Evolutionary conservation across 2,888 invertebrate genomes (phyloP), one percentile per base, ranked within the genome.

Genomic region (Acanthosepion lycidas): DNA sequence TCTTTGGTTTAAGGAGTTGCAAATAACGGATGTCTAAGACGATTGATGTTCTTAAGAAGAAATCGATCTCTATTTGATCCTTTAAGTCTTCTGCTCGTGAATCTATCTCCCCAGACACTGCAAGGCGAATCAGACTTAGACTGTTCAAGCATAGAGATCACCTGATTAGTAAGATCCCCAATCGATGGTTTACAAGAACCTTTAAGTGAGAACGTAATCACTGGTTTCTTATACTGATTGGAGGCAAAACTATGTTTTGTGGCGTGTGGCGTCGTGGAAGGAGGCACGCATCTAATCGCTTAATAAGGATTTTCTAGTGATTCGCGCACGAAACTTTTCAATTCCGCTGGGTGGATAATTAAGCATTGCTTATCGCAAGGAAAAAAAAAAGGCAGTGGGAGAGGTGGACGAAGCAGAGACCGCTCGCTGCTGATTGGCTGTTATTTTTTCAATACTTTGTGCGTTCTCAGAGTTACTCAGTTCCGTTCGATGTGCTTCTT

Each of bases 101-200:
- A 78, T 33, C 33, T 78, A 33, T n/a, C 78, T 78, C 78, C 78
- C n/a, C n/a, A 33, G 78, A 78, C n/a, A 4, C 78, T 15, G 78
- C 78, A 78, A n/a, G n/a, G 15, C 78, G 1, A n/a, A n/a, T 33
- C n/a, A n/a, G n/a, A n/a, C 78, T 78, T 33, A 33, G n/a, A 78
- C 78, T 78, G 78, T 78, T 78, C 33, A 78, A 78, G 78, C 78
- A 78, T 78, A n/a, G 78, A 78, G 78, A 78, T 78, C 78, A 78
- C 78, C 78, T 78, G 78, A 78, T 78, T 78, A 78, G n/a, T 15
- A 12, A 78, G n/a, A 33, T 78, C n/a, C 33, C 15, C n/a, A 33
- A n/a, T 78, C 33, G 78, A 78, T 78, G n/a, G n/a, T 78, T 78
- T 78, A n/a, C 78, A 78, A 78, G 78, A n/a, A n/a, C n/a, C 78